Evolutionary conservation across 2,888 invertebrate species (phyloP).

Genomic region (Hylaea fasciaria): DNA sequence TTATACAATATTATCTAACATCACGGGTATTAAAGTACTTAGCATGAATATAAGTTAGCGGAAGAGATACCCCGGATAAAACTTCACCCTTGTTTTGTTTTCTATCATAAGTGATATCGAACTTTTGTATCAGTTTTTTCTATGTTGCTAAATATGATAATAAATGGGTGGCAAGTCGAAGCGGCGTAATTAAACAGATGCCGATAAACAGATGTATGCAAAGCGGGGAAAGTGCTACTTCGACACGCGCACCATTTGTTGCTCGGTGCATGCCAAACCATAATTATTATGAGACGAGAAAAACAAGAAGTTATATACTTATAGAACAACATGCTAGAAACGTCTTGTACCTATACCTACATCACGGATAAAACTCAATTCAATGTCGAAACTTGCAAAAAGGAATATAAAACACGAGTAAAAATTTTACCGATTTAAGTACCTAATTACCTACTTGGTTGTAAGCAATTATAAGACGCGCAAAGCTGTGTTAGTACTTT

Average conservation of each 20-base stretch:
- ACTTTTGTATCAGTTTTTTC: neutral
- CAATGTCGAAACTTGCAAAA: too few species aligned
- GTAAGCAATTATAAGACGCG: slow-evolving; percentile 2
- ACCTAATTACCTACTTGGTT: neutral
- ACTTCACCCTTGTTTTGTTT: too few species aligned
- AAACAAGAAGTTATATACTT: too few species aligned
- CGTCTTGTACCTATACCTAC: too few species aligned
- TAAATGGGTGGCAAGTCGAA: neutral
- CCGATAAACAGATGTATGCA: slow-evolving; percentile 57
- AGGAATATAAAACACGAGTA: too few species aligned
- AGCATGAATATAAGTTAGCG: too few species aligned
- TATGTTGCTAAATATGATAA: neutral
- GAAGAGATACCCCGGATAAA: too few species aligned
- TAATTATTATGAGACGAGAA: neutral
- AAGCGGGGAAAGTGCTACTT: slow-evolving; percentile 60
- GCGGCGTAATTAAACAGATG: slow-evolving; percentile 53
- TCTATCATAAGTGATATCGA: too few species aligned
- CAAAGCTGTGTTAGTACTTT: neutral
- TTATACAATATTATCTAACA: too few species aligned
- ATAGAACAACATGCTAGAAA: neutral
- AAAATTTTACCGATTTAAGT: too few species aligned
- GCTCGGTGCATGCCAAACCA: neutral
- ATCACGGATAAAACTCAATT: too few species aligned
- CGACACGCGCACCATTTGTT: slow-evolving; percentile 37
- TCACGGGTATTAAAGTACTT: too few species aligned